Percentiles rank a stretch among this genome's conserved stretches.
phyloP scores from a whole-genome alignment of 2,113 vertebrate genomes.

The Argyrosomus japonicus region DNA sequence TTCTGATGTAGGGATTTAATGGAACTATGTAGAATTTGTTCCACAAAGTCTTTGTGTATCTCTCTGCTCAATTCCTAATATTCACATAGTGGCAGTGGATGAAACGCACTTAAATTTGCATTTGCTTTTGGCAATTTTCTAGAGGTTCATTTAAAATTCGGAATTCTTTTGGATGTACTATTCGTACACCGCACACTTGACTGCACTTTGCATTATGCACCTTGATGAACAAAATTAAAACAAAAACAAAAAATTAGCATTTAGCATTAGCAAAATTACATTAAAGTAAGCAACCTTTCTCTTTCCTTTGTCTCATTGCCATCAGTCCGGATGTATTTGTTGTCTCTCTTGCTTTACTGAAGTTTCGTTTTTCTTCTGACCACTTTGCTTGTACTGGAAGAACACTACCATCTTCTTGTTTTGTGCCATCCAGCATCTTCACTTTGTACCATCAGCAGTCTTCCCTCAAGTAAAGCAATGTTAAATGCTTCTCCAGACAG shows the following conservation, averaged over 20 bases:
- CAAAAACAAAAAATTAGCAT: no score
- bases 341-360: not conserved
- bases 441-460: constrained; percentile 5
- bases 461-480: not conserved
- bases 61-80: not conserved
- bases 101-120: not conserved
- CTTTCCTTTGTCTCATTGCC: not conserved
- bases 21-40: no score
- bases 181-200: not conserved
- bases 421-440: not conserved
- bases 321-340: not conserved
- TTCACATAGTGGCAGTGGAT: not conserved
- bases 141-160: not conserved
- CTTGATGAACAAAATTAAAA: not conserved
- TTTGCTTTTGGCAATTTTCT: not conserved
- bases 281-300: not conserved
- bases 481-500: not conserved
- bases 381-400: not conserved
- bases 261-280: no score
- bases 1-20: no score
- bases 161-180: not conserved
- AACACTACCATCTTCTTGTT: not conserved
- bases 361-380: not conserved
- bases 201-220: constrained; percentile 12
- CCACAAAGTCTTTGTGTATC: no score